Base-by-base conservation (phyloP, 2,797 vertebrate genomes). In the Glyptemys insculpta region DNA sequence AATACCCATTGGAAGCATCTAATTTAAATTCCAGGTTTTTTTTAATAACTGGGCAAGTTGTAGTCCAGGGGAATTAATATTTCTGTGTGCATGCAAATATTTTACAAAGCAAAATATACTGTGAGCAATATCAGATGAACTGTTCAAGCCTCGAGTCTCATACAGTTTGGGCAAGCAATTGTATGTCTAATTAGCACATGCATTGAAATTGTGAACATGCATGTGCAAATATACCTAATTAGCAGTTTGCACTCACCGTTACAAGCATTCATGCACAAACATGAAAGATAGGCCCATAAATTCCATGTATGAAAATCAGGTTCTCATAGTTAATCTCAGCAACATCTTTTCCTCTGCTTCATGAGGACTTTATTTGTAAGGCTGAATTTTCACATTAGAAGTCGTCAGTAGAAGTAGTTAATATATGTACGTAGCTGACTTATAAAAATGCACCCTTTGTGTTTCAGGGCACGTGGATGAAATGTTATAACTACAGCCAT, bases 201-300 rank as follows among this genome's bases (percentile, higher is more conserved):
- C 59, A 84, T 14, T 78, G 53, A 90, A 52, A 79, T 88, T 78
- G 90, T 87, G 90, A 91, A 12, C 18, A 7, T 31, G 79, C 44
- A 80, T 72, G 4, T 14, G 49, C 21, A 54, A 90, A 53, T 44
- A 25, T 72, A 12, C 10, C 68, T 49, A 29, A 47, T 78, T 78
- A 78, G 15, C 6, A 12, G 76, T 91, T 85, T 62, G 34, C 57
- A 0, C 49, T 86, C 84, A 8, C 34, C 23, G 41, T 57, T 9
- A 31, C 44, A 78, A 78, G 27, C 12, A 47, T 49, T 78, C 44
- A 31, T 47, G 47, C 23, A 27, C 74, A 49, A 29, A 27, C 74
- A 47, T 76, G 74, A 76, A n/a, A 23, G 41, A 47, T 31, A 15
- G 14, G 44, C 44, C 29, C 16, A 31, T 78, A 49, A 29, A 78